These are phyloP conservation scores for Drosophila pseudoananassae DNA, from an alignment of 1,140 invertebrate genomes.

Conservation along the genomic window DNA sequence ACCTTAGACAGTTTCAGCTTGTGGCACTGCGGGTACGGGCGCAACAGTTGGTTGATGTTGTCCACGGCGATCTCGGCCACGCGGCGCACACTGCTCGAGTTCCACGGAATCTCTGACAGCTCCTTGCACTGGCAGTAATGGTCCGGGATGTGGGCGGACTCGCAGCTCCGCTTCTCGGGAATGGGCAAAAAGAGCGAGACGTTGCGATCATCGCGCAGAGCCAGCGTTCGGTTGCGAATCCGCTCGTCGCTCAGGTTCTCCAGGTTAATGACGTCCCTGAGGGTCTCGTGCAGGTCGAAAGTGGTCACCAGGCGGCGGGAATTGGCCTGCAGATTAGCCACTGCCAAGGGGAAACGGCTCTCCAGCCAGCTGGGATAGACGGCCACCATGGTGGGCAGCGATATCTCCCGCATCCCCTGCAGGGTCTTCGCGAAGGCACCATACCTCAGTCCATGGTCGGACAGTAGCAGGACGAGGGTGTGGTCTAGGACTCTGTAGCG, in stretches of 20 bases:
- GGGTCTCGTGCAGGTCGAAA: slow-evolving; percentile 24
- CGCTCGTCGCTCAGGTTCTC: slow-evolving; percentile 4
- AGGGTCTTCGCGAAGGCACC: slow-evolving; percentile 2
- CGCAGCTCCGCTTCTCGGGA: slow-evolving; percentile 29
- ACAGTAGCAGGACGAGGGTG: slow-evolving; percentile 15
- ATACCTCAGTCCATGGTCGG: slow-evolving; percentile 29
- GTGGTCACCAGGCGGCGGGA: slow-evolving; percentile 21
- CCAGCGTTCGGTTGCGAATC: neutral
- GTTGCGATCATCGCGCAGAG: slow-evolving; percentile 10
- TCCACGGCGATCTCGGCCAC: slow-evolving; percentile 7
- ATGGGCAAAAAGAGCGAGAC: slow-evolving; percentile 29
- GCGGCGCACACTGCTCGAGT: neutral
- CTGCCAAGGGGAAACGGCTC: slow-evolving; percentile 3
- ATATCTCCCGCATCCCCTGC: slow-evolving; percentile 28
- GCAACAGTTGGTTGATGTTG: slow-evolving; percentile 6
- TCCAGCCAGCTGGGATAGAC: slow-evolving; percentile 23
- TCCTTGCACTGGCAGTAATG: slow-evolving; percentile 19
- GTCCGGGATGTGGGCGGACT: slow-evolving; percentile 3
- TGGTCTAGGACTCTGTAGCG: neutral
- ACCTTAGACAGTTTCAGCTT: slow-evolving; percentile 4
- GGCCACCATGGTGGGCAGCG: slow-evolving; percentile 8
- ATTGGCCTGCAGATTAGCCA: slow-evolving; percentile 14
- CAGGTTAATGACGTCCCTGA: slow-evolving; percentile 20
- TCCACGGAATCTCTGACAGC: slow-evolving; percentile 3
- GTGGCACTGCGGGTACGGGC: slow-evolving; percentile 7